These are phyloP conservation scores for Drosophila cognata DNA, from an alignment of 2,888 invertebrate species.

Conservation along the genomic window DNA sequence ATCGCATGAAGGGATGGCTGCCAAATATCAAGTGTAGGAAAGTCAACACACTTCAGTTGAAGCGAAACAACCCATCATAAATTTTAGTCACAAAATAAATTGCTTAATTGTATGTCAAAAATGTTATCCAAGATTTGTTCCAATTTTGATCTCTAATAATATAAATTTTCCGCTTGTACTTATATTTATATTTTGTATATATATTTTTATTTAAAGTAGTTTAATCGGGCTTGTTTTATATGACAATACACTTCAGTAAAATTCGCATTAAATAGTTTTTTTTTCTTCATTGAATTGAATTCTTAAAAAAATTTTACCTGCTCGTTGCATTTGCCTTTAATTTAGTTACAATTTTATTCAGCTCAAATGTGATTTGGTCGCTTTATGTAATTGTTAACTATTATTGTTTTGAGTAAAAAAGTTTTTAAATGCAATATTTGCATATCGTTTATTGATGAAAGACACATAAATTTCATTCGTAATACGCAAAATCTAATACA, in stretches of 20 bases:
- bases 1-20: conserved; percentile 22
- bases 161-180: not conserved
- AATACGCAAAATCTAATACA: conserved; percentile 68
- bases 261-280: conserved; percentile 26
- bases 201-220: conserved; percentile 40
- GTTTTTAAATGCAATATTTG: conserved; percentile 40
- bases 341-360: conserved; percentile 28
- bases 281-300: conserved; percentile 35
- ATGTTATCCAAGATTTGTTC: not conserved
- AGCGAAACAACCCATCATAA: not conserved
- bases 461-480: conserved; percentile 43
- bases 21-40: not conserved
- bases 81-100: not conserved
- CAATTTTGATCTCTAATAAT: not conserved
- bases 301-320: conserved; percentile 15
- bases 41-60: not conserved
- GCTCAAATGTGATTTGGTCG: conserved; percentile 59
- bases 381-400: conserved; percentile 12
- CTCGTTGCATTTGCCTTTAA: conserved; percentile 34
- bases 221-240: conserved; percentile 33
- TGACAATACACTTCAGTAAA: conserved; percentile 38
- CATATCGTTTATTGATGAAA: conserved; percentile 52
- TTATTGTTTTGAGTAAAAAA: conserved; percentile 19
- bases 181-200: conserved; percentile 28
- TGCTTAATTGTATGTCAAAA: not conserved